These are phyloP conservation scores for Nyctalus aviator DNA, from an alignment of 2,797 vertebrate species.

Conservation along the genomic window DNA sequence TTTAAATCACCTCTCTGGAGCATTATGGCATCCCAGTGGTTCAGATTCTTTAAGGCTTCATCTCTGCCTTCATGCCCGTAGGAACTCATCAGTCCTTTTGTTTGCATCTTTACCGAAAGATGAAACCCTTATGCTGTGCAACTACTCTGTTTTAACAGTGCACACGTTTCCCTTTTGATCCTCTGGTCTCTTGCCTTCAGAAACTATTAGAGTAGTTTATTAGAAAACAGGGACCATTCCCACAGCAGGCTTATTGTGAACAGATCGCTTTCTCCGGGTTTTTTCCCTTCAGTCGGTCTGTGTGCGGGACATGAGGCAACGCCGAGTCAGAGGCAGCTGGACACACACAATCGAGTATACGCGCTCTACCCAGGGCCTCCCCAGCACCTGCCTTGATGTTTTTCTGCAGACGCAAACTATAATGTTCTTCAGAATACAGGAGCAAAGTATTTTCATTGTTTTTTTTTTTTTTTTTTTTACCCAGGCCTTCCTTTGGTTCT, in stretches of 20 bases:
- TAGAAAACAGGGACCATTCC: neutral
- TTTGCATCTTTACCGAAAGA: neutral
- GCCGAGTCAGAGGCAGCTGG: neutral
- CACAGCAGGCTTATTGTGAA: neutral
- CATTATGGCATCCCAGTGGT: neutral
- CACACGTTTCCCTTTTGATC: neutral
- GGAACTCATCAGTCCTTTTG: neutral
- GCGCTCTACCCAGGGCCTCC: rapidly evolving
- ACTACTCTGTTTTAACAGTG: neutral
- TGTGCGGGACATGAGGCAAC: rapidly evolving
- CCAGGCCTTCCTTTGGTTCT: neutral
- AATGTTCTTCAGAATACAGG: neutral
- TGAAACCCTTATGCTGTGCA: neutral
- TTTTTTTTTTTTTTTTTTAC: neutral
- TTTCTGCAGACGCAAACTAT: neutral
- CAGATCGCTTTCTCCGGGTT: neutral
- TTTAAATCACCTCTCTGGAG: neutral
- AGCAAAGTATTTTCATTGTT: constrained; percentile 16
- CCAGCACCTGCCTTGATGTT: neutral
- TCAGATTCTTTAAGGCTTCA: neutral
- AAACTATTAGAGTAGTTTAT: neutral
- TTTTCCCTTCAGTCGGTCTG: neutral
- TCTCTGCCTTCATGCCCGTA: neutral
- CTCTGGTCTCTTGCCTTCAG: neutral
- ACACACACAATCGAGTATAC: rapidly evolving